phyloP scores from a whole-genome alignment of 2,113 vertebrate species.

The Ptilorrhoa leucosticta region DNA sequence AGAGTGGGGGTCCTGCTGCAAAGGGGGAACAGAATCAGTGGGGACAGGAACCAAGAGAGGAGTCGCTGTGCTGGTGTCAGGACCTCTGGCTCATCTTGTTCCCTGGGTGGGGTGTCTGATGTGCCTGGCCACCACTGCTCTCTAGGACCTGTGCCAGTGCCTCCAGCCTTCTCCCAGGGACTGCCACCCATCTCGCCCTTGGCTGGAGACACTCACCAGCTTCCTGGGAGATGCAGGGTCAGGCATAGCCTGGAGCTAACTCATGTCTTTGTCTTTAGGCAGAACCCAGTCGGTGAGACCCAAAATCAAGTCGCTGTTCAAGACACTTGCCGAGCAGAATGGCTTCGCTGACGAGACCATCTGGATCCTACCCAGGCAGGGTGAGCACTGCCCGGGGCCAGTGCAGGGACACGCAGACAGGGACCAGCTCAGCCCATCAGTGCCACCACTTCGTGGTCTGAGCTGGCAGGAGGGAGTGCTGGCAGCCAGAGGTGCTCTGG shows the following conservation, averaged over 20 bases:
- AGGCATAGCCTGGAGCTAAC: background rate
- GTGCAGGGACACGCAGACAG: background rate
- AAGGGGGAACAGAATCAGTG: background rate
- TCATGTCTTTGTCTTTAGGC: background rate
- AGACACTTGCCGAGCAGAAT: background rate
- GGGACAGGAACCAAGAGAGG: background rate
- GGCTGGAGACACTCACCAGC: fast-evolving
- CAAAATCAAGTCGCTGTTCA: background rate
- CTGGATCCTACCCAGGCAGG: background rate
- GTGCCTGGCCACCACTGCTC: background rate
- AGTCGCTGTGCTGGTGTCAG: background rate
- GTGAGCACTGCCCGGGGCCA: background rate
- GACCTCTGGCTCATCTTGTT: background rate
- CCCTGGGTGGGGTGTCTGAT: background rate
- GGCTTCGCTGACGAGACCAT: background rate
- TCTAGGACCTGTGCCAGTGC: background rate
- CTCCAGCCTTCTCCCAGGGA: background rate
- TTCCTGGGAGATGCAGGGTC: background rate
- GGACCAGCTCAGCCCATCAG: background rate
- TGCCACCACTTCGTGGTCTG: background rate
- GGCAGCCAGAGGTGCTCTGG: background rate
- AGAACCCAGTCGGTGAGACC: background rate
- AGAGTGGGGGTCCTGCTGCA: background rate
- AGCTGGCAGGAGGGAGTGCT: background rate
- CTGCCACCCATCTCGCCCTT: background rate